phyloP scores from a whole-genome alignment of 2,888 invertebrate genomes.

The Hypolimnas misippus region DNA sequence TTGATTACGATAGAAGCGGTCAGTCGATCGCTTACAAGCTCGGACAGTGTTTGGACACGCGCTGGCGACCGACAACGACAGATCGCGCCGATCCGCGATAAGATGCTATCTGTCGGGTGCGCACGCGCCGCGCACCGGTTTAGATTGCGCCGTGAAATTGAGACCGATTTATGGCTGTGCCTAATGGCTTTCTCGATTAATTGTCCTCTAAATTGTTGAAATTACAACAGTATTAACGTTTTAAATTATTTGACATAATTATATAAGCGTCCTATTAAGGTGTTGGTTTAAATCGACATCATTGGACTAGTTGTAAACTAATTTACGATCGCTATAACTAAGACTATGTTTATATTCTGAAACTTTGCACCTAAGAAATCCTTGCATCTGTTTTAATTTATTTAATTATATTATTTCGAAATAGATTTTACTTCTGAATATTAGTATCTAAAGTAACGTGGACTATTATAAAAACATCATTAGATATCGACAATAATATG shows the following conservation, averaged over 20 bases:
- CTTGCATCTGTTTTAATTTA: no score
- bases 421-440: no score
- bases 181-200: slow-evolving; percentile 60
- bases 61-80: slow-evolving; percentile 61
- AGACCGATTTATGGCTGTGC: slow-evolving; percentile 63
- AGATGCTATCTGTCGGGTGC: slow-evolving; percentile 62
- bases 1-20: slow-evolving; percentile 41
- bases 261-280: slow-evolving; percentile 16
- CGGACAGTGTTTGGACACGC: slow-evolving; percentile 72
- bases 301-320: slow-evolving; percentile 1
- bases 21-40: slow-evolving; percentile 42
- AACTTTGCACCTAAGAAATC: no score
- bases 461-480: no score
- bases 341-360: no score
- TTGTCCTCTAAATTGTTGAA: slow-evolving; percentile 50
- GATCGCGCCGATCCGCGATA: slow-evolving; percentile 68
- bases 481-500: no score
- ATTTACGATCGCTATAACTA: background rate
- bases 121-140: slow-evolving; percentile 68
- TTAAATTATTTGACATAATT: slow-evolving; percentile 29
- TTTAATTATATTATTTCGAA: no score
- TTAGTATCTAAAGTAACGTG: no score
- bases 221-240: slow-evolving; percentile 43
- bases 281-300: background rate
- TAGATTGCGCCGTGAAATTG: slow-evolving; percentile 65